Conservation (phyloP, 1,140 invertebrate species). For the Lordiphosa collinella region DNA sequence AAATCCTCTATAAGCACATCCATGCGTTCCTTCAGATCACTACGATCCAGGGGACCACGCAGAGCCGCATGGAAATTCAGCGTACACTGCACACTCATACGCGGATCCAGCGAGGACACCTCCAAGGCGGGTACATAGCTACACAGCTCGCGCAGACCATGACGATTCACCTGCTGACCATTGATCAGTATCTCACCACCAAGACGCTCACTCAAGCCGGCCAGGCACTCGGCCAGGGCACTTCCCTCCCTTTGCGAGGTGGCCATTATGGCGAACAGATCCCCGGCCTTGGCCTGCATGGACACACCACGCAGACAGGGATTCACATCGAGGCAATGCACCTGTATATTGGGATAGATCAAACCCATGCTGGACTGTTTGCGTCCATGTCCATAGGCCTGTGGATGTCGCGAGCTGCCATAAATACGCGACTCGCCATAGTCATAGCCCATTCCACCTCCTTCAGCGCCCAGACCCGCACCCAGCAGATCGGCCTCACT, state of each 20-base stretch:
- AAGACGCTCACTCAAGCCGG: slow-evolving; percentile 85
- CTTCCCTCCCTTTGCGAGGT: slow-evolving; percentile 90
- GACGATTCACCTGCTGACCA: slow-evolving; percentile 87
- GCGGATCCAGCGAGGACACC: slow-evolving; percentile 81
- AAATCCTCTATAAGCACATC: slow-evolving; percentile 93
- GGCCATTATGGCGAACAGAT: slow-evolving; percentile 93
- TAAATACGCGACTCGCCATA: slow-evolving; percentile 67
- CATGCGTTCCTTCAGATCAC: slow-evolving; percentile 86
- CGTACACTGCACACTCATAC: slow-evolving; percentile 91
- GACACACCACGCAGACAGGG: slow-evolving; percentile 85
- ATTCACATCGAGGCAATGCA: slow-evolving; percentile 83
- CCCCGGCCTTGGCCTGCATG: slow-evolving; percentile 92
- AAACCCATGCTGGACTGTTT: slow-evolving; percentile 78
- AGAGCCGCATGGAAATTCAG: slow-evolving; percentile 89
- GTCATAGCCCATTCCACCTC: slow-evolving; percentile 49
- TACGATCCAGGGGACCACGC: slow-evolving; percentile 82
- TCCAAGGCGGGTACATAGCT: slow-evolving; percentile 78
- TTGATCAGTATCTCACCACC: slow-evolving; percentile 92
- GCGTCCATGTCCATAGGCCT: slow-evolving; percentile 49
- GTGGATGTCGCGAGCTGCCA: slow-evolving; percentile 59
- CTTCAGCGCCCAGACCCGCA: slow-evolving; percentile 43
- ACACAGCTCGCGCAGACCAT: slow-evolving; percentile 83
- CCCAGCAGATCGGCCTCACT: slow-evolving; percentile 78
- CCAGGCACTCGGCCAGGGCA: slow-evolving; percentile 89
- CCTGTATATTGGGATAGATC: slow-evolving; percentile 84